phyloP scores from a whole-genome alignment of 2,113 vertebrate genomes.

The Microtus richardsoni region DNA sequence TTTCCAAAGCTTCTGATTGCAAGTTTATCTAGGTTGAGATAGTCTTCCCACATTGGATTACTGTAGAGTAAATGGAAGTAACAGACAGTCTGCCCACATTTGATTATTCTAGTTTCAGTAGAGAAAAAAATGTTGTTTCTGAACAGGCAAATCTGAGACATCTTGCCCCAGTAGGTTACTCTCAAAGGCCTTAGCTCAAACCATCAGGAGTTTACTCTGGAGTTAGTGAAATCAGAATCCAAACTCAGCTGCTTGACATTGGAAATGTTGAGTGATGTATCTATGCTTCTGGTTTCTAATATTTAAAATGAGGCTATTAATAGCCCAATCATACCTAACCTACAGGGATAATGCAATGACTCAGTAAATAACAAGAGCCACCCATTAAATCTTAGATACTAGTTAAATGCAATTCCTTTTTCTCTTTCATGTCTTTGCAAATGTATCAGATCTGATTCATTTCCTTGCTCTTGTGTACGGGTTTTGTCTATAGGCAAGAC shows the following conservation, averaged over 20 bases:
- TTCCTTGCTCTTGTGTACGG: background rate
- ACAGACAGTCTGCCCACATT: background rate
- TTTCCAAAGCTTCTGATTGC: background rate
- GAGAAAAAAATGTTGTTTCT: background rate
- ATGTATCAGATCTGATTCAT: background rate
- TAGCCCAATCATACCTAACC: background rate
- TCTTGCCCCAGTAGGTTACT: background rate
- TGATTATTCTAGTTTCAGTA: background rate
- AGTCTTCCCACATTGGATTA: background rate
- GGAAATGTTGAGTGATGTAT: background rate
- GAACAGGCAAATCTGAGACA: background rate
- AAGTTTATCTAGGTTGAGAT: conserved; percentile 19
- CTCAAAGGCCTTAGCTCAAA: background rate
- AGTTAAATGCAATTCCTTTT: background rate
- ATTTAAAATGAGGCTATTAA: background rate
- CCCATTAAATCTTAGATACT: background rate
- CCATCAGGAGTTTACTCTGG: conserved; percentile 3
- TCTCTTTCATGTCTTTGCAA: background rate
- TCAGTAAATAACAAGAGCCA: background rate
- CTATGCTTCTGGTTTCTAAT: conserved; percentile 2
- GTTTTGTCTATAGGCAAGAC: background rate
- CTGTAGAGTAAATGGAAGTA: background rate
- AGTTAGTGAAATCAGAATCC: background rate
- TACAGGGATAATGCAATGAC: background rate
- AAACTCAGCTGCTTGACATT: background rate